phyloP scores from a whole-genome alignment of 2,888 invertebrate genomes.

The Philhelius pedissequus region DNA sequence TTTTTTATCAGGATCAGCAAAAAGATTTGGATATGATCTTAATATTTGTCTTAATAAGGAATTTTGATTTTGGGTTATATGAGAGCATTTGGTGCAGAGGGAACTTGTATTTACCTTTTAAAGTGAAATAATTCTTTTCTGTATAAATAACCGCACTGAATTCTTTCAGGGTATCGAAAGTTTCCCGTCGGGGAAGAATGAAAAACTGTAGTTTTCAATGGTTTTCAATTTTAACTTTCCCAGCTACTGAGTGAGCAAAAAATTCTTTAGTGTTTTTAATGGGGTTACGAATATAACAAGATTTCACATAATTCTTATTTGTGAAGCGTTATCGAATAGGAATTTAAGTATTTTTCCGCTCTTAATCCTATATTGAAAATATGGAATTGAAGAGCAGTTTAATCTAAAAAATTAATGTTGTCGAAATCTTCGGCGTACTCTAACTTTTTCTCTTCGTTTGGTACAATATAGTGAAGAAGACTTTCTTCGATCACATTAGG shows the following conservation, averaged over 20 bases:
- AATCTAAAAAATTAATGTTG: too few species aligned
- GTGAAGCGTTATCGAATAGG: neutral
- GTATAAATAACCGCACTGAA: neutral
- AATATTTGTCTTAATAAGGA: too few species aligned
- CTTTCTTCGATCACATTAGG: neutral
- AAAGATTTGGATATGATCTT: too few species aligned
- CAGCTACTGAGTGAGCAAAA: neutral
- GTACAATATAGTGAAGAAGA: neutral
- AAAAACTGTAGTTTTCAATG: neutral
- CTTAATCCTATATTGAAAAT: neutral
- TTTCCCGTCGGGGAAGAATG: neutral
- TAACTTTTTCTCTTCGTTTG: neutral
- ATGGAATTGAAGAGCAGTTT: neutral
- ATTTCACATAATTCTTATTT: neutral
- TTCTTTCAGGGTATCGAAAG: neutral
- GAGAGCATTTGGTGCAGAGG: too few species aligned
- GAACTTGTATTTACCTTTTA: too few species aligned
- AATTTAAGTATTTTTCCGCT: neutral
- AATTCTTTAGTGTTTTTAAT: too few species aligned
- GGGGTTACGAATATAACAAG: too few species aligned
- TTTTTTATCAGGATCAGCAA: too few species aligned
- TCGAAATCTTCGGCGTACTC: neutral
- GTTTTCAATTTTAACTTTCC: neutral
- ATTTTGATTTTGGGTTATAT: too few species aligned
- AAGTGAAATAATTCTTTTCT: too few species aligned